These are phyloP conservation scores for Coptodon bakossiorum DNA, from an alignment of 2,113 vertebrate species.

Conservation along the genomic window DNA sequence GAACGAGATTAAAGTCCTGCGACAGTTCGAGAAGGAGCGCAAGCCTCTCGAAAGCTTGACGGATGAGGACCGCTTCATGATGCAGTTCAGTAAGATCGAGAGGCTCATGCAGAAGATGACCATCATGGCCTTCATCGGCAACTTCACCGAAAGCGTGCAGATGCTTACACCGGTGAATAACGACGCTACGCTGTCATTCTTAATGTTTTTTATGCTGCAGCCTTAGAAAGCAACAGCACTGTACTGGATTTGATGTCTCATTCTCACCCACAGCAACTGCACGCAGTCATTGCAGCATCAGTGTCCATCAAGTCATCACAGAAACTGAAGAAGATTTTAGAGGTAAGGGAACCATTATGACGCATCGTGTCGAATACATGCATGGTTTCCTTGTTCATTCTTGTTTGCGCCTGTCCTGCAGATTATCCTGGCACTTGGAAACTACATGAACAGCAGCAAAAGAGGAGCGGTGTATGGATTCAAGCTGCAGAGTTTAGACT, in stretches of 20 bases:
- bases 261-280: constrained; percentile 78
- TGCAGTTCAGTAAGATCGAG: constrained; percentile 93
- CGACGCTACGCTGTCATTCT: fast-evolving
- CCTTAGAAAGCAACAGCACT: background rate
- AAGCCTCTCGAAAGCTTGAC: constrained; percentile 87
- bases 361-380: background rate
- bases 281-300: constrained; percentile 91
- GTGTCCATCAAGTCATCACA: constrained; percentile 95
- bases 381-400: background rate
- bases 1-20: constrained; percentile 81
- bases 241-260: background rate
- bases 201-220: background rate
- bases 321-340: constrained; percentile 92
- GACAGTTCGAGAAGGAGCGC: constrained; percentile 88
- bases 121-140: constrained; percentile 93
- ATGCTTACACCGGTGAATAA: constrained; percentile 86
- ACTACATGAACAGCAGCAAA: constrained; percentile 99
- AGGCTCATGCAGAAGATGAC: constrained; percentile 91
- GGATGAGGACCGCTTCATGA: constrained; percentile 92
- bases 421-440: constrained; percentile 97
- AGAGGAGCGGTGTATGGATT: constrained; percentile 98
- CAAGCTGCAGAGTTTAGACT: constrained; percentile 94
- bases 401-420: constrained; percentile 30
- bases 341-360: constrained; percentile 66
- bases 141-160: constrained; percentile 85